Base-by-base conservation (phyloP, 2,888 invertebrate species). In the Lysandra coridon region DNA sequence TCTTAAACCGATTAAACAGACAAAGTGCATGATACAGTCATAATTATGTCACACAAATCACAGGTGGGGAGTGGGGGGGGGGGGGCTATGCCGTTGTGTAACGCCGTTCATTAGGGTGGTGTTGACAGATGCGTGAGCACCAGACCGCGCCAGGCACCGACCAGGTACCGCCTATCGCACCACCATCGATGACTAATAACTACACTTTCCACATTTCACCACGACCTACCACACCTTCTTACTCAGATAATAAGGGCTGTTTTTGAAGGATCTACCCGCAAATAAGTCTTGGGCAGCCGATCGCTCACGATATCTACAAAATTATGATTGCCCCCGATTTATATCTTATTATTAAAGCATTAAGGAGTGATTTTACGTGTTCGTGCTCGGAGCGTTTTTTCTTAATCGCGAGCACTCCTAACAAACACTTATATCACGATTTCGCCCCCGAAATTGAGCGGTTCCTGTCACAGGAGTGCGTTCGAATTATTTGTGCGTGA, bases 41-140 rank as follows among this genome's bases (percentile, higher is more conserved):
- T 82, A 82, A 81, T 82, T 76, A 57, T 76, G 53, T 76, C 76
- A 92, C 93, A 94, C 93, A 94, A 94, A 94, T 94, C 93, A 94
- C 91, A 86, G 88, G 89, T 88, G 92, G 92, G 93, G 37, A 37
- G 37, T 37, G 37, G 91, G 91, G 90, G 85, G 85, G 88, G 89
- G 91, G 91, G 92, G 92, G 90, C n/a, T n/a, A 90, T 84, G 90
- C 92, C 92, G 92, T 93, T 92, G 90, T 90, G 88, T 93, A 93
- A 93, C 92, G 92, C 91, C 93, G 93, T 94, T 92, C 94, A 94
- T 94, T 94, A 94, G 92, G 90, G 91, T 89, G 88, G 93, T 92
- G 94, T 93, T 93, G 94, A 94, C 94, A 94, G 92, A 85, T 93
- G 94, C 93, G 94, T 93, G 94, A 93, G 94, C 93, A 92, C 91